Percentiles rank a stretch among this genome's conserved stretches.
Evolutionary conservation across 2,888 invertebrate genomes (phyloP).

Genomic region (Sarcophaga caerulescens): DNA sequence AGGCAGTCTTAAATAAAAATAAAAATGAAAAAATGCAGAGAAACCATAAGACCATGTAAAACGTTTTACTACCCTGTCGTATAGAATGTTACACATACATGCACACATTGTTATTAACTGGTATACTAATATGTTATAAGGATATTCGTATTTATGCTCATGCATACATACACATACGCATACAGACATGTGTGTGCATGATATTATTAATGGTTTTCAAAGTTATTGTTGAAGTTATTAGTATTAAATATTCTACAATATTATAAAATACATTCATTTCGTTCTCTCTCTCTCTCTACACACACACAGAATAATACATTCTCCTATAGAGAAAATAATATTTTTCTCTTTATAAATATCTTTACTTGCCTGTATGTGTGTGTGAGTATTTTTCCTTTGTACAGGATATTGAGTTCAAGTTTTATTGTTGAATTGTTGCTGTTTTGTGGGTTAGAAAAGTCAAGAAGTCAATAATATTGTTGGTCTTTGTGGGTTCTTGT

Average conservation of each 20-base stretch:
- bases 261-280: slow-evolving; percentile 15
- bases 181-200: slow-evolving; percentile 1
- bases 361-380: background rate
- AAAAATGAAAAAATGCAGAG: background rate
- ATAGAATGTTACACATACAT: slow-evolving; percentile 17
- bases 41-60: slow-evolving; percentile 25
- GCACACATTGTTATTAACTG: background rate
- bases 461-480: slow-evolving; percentile 69
- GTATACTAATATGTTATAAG: background rate
- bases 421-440: slow-evolving; percentile 38
- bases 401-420: slow-evolving; percentile 15
- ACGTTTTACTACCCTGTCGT: slow-evolving; percentile 31
- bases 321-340: background rate
- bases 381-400: slow-evolving; percentile 4
- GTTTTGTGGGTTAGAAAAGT: slow-evolving; percentile 60
- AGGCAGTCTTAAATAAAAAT: slow-evolving; percentile 5
- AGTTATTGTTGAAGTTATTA: slow-evolving; percentile 61
- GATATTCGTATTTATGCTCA: too few relatives aligned
- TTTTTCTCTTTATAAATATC: slow-evolving; percentile 3
- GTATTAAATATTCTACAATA: slow-evolving; percentile 56
- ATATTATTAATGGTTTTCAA: slow-evolving; percentile 63
- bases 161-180: background rate
- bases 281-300: background rate
- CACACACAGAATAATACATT: background rate
- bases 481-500: slow-evolving; percentile 55